Evolutionary conservation across 2,888 invertebrate species (phyloP).

Genomic region (Drosophila formosana): DNA sequence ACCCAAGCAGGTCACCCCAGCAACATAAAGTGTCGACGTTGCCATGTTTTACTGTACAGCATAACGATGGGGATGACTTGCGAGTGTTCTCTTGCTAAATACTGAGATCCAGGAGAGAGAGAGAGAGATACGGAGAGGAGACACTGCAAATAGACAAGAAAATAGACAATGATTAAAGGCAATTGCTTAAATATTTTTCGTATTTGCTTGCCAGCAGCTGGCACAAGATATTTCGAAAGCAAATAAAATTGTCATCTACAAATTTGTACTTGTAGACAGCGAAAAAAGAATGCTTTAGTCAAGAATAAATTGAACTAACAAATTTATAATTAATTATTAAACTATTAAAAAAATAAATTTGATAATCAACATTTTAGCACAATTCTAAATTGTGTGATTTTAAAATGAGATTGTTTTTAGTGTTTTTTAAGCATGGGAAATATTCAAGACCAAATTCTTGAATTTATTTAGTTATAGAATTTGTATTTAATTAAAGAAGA

Average conservation of each 20-base stretch:
- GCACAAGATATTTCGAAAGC: conserved; percentile 23
- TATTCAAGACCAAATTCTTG: too few species aligned
- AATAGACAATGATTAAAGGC: conserved; percentile 13
- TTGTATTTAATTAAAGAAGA: too few species aligned
- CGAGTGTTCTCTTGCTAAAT: conserved; percentile 37
- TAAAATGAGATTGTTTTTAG: too few species aligned
- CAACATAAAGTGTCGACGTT: conserved; percentile 85
- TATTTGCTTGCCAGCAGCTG: conserved; percentile 28
- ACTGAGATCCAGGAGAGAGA: conserved; percentile 62
- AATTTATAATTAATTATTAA: too few species aligned
- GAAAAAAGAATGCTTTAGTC: too few species aligned
- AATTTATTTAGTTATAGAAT: too few species aligned
- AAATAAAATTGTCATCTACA: conserved; percentile 24
- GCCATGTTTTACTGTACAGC: conserved; percentile 84
- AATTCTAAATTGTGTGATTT: too few species aligned
- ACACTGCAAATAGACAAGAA: conserved; percentile 8
- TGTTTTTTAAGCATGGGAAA: too few species aligned
- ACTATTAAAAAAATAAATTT: too few species aligned
- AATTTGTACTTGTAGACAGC: too few species aligned
- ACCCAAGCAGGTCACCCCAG: conserved; percentile 86
- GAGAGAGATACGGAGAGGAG: conserved; percentile 5
- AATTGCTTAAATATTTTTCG: conserved; percentile 13
- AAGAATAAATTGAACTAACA: too few species aligned
- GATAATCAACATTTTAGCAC: too few species aligned
- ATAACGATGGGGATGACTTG: conserved; percentile 67